phyloP scores from a whole-genome alignment of 2,113 vertebrate species.

The Crocuta crocuta region DNA sequence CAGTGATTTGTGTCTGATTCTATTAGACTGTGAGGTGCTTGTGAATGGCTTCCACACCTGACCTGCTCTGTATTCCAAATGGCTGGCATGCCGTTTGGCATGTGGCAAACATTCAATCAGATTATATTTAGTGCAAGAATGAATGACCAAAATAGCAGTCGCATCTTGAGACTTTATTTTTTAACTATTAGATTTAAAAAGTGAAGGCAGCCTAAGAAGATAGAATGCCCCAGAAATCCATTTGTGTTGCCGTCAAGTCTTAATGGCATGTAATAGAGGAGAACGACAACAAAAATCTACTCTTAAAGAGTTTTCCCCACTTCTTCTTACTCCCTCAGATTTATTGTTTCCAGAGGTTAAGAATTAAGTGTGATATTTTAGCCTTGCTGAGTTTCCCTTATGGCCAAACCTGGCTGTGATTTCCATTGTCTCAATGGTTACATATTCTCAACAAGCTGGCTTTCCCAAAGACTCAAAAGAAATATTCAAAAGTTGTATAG shows the following conservation, averaged over 20 bases:
- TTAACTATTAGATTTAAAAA: background rate
- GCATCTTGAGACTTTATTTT: background rate
- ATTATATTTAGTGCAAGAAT: background rate
- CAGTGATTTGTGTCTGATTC: background rate
- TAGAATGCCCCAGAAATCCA: background rate
- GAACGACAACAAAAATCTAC: background rate
- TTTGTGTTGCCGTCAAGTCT: background rate
- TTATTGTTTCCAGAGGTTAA: background rate
- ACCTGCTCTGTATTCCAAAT: background rate
- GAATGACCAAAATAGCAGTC: background rate
- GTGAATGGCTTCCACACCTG: background rate
- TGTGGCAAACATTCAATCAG: background rate
- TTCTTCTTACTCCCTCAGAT: background rate
- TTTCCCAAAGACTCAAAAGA: background rate
- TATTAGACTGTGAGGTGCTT: background rate
- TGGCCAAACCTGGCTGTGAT: background rate
- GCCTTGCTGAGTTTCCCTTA: background rate
- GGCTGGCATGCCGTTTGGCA: background rate
- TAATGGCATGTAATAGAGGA: background rate
- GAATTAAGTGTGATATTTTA: background rate
- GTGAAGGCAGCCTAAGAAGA: background rate
- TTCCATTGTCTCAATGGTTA: background rate
- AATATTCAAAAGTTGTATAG: background rate
- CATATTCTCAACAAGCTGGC: background rate
- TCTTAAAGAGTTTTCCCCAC: background rate